A percentile compares a stretch with the other conserved stretches of the same genome.
phyloP scores from a whole-genome alignment of 2,888 invertebrate species.

The Priocnemis perturbator region DNA sequence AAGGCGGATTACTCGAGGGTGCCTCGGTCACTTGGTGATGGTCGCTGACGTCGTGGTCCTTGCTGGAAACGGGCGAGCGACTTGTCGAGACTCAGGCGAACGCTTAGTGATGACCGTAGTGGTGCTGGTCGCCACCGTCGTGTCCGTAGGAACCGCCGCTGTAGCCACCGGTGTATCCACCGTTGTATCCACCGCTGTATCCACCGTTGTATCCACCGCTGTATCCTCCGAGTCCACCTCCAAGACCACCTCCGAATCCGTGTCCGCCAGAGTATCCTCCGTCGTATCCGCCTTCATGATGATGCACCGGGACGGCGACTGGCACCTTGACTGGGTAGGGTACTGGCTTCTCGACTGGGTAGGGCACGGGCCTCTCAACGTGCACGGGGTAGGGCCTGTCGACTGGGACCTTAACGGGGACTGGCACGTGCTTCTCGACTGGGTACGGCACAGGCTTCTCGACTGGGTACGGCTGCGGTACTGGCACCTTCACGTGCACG shows the following conservation, averaged over 20 bases:
- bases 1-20: not conserved
- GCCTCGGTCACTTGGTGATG: not conserved
- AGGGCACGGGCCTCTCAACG: constrained; percentile 82
- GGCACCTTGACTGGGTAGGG: constrained; percentile 84
- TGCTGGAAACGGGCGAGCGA: no score
- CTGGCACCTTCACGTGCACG: constrained; percentile 78
- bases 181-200: constrained; percentile 23
- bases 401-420: constrained; percentile 77
- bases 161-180: constrained; percentile 14
- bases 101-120: constrained; percentile 30
- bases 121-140: constrained; percentile 42
- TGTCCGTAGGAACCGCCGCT: constrained; percentile 37
- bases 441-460: constrained; percentile 81
- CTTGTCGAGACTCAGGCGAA: constrained; percentile 11
- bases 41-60: constrained; percentile 17
- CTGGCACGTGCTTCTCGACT: constrained; percentile 70
- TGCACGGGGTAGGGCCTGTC: constrained; percentile 80
- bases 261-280: constrained; percentile 25
- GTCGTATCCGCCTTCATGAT: constrained; percentile 34
- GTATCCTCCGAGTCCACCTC: constrained; percentile 35
- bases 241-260: constrained; percentile 29
- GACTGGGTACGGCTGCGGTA: constrained; percentile 80
- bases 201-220: constrained; percentile 28
- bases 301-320: constrained; percentile 79
- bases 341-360: constrained; percentile 80